These are phyloP conservation scores for Craterocephalus amniculus DNA, from an alignment of 2,797 vertebrate genomes.

Conservation along the genomic window DNA sequence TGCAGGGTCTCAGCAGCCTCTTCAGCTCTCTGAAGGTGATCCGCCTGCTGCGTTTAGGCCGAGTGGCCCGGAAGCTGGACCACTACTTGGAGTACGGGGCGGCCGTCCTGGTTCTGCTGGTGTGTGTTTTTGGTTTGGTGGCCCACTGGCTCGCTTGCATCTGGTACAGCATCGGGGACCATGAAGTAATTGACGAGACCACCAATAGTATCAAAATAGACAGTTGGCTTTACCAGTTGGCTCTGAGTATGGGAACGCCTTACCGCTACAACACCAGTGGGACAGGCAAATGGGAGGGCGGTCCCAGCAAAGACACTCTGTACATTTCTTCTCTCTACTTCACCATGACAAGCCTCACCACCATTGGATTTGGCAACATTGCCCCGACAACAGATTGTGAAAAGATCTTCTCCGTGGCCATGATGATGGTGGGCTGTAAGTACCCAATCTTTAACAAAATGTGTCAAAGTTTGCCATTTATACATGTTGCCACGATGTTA, in stretches of 20 bases:
- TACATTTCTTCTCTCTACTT: conserved; percentile 98
- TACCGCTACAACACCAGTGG: conserved; percentile 93
- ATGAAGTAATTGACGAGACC: conserved; percentile 93
- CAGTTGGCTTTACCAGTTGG: conserved; percentile 97
- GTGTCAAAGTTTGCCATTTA: conserved; percentile 3
- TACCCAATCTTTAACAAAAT: conserved; percentile 33
- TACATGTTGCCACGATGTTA: neutral
- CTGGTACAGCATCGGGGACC: conserved; percentile 98
- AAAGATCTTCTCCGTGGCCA: conserved; percentile 98
- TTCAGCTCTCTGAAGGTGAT: conserved; percentile 98
- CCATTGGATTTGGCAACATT: conserved; percentile 98
- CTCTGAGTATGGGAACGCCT: conserved; percentile 90
- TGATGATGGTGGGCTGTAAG: conserved; percentile 99
- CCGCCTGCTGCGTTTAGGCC: conserved; percentile 91
- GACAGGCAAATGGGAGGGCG: conserved; percentile 94
- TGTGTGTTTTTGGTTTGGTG: conserved; percentile 95
- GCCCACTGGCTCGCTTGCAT: conserved; percentile 99
- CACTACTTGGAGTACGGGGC: conserved; percentile 97
- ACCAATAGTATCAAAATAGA: conserved; percentile 94
- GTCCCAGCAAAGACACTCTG: conserved; percentile 94
- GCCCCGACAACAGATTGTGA: conserved; percentile 96
- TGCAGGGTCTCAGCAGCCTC: conserved; percentile 95
- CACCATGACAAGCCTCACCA: conserved; percentile 99
- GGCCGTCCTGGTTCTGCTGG: conserved; percentile 92
- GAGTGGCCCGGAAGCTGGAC: conserved; percentile 95